Base-by-base conservation (phyloP, 35 echinoderm and acorn worm species). In the Apostichopus japonicus region DNA sequence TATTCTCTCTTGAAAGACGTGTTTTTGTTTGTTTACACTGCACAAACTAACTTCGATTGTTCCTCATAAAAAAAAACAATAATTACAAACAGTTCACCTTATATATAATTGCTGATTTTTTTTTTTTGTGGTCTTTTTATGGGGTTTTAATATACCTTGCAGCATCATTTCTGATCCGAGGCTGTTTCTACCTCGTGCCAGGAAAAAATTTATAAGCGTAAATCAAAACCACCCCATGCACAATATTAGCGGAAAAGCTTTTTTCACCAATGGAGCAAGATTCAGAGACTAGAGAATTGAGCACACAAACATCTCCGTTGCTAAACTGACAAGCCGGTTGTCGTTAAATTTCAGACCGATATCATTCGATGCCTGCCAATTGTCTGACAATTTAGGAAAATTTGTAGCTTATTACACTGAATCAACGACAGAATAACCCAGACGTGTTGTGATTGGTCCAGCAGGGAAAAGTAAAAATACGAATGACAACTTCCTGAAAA, bases 341-440 rank as follows among this genome's bases (percentile, higher is more conserved):
- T 75, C 21, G 57, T 75, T 21, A 75, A 23, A 75, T 2, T n/a
- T 75, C 71, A 75, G 71, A 75, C 71, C 17, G 16, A 23, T 75
- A 75, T 75, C 71, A 75, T 24, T 75, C 71, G 71, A 75, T 75
- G 17, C 71, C 71, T 75, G 71, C 16, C 71, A 75, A 75, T 75
- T 75, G 71, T 75, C 71, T 75, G 71, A 75, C 71, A 75, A 75
- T 75, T 75, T 23, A 75, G 17, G 71, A n/a, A 75, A 75, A 75
- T 75, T 15, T 75, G 71, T n/a, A 75, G 71, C 14, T 4, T 75
- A 23, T 75, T 75, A 21, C 71, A 75, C 71, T 23, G 71, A 75
- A 19, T 6, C 71, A 21, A n/a, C 6, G 71, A 75, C 71, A 75
- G 11, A 75, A 75, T 15, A 75, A n/a, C 57, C 7, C 0, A 61